Conservation (phyloP, 2,888 invertebrate genomes). For the Meiosimyza decipiens region DNA sequence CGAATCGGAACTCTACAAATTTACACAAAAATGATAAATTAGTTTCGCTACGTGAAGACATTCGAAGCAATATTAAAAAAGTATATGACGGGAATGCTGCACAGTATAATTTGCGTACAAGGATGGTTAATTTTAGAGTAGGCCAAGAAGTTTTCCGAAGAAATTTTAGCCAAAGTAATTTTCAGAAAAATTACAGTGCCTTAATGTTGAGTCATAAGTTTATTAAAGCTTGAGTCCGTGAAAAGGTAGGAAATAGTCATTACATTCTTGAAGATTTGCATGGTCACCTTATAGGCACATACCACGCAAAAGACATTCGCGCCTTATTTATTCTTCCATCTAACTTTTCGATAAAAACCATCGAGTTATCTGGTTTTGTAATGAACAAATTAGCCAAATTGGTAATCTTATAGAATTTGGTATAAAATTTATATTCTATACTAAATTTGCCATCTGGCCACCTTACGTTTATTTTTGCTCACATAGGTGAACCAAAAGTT, state of each 20-base stretch:
- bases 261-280: neutral
- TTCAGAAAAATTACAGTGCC: neutral
- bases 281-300: neutral
- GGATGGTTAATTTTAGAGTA: neutral
- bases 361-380: too few species aligned
- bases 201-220: neutral
- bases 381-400: too few species aligned
- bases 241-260: neutral
- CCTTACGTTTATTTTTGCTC: too few species aligned
- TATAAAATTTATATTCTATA: too few species aligned
- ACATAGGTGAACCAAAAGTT: too few species aligned
- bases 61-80: slow-evolving; percentile 11
- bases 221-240: neutral
- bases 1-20: neutral
- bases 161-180: neutral
- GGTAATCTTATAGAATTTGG: too few species aligned
- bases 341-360: too few species aligned
- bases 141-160: neutral
- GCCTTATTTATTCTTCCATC: too few species aligned
- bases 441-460: too few species aligned
- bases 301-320: neutral
- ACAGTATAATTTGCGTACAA: neutral
- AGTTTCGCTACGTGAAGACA: neutral
- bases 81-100: slow-evolving; percentile 4
- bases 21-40: neutral